These are phyloP conservation scores for Chrysolina haemoptera DNA, from an alignment of 2,888 invertebrate species.

Conservation along the genomic window DNA sequence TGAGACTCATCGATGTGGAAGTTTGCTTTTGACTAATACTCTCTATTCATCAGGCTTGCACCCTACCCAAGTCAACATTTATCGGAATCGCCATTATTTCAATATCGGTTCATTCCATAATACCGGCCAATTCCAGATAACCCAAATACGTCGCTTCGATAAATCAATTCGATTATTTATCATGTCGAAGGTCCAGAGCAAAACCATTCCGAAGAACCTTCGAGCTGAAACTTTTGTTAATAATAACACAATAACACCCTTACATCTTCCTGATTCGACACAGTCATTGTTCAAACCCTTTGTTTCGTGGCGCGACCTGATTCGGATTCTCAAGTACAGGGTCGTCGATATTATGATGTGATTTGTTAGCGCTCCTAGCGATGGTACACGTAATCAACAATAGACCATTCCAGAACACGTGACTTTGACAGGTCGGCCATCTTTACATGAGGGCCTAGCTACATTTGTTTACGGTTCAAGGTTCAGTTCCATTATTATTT, in stretches of 20 bases:
- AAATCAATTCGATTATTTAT: conserved; percentile 41
- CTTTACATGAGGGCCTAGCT: no score
- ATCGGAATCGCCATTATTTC: not conserved
- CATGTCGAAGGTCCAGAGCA: conserved; percentile 11
- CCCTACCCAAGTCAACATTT: not conserved
- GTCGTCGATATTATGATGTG: no score
- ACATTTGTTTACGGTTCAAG: no score
- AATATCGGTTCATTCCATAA: conserved; percentile 6
- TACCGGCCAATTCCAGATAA: conserved; percentile 3
- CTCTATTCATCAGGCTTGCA: not conserved
- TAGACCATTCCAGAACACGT: no score
- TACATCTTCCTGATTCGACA: conserved; percentile 35
- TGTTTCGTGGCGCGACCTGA: not conserved
- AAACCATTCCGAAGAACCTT: conserved; percentile 33
- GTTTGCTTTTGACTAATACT: no score
- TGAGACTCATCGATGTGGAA: no score
- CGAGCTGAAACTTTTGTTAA: conserved; percentile 39
- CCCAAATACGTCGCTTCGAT: conserved; percentile 20
- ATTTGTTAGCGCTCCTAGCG: no score
- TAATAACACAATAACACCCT: conserved; percentile 42
- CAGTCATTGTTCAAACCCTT: conserved; percentile 21
- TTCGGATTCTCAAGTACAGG: no score
- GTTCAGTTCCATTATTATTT: no score
- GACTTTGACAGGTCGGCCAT: no score
- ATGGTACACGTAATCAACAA: no score